Percentiles rank a stretch among this genome's conserved stretches.
phyloP scores from a whole-genome alignment of 2,797 vertebrate species.

The Diglossa cyanea region DNA sequence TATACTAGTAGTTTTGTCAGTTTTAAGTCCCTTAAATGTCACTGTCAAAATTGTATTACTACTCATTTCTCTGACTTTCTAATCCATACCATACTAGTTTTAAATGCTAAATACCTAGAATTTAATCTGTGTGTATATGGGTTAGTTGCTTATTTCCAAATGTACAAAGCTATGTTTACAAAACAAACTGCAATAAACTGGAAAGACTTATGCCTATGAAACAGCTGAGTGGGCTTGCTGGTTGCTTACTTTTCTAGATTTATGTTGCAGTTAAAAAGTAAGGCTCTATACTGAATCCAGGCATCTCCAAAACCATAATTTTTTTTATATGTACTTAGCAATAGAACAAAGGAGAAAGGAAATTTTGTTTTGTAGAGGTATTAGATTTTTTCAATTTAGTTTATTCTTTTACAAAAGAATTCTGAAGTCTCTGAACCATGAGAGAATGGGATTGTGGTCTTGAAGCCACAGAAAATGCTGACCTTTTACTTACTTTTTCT shows the following conservation, averaged over 20 bases:
- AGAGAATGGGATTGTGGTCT: background rate
- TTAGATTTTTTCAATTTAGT: background rate
- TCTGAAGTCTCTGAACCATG: background rate
- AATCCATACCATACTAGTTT: background rate
- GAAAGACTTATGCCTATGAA: background rate
- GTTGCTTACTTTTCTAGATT: background rate
- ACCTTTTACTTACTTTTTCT: background rate
- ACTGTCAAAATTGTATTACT: background rate
- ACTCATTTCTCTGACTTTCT: background rate
- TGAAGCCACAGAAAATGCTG: background rate
- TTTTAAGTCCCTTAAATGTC: background rate
- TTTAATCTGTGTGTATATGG: background rate
- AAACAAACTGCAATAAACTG: background rate
- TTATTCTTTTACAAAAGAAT: background rate
- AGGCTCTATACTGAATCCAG: background rate
- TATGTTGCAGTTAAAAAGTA: background rate
- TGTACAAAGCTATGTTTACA: background rate
- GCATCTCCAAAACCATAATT: background rate
- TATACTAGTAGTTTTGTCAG: background rate
- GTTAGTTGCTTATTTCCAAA: background rate
- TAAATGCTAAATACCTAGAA: background rate
- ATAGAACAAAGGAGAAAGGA: background rate
- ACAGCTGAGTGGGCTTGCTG: background rate
- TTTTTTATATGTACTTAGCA: background rate
- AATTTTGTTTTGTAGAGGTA: background rate